Evolutionary conservation across 2,113 vertebrate species (phyloP).

Genomic region (Anthoscopus minutus): DNA sequence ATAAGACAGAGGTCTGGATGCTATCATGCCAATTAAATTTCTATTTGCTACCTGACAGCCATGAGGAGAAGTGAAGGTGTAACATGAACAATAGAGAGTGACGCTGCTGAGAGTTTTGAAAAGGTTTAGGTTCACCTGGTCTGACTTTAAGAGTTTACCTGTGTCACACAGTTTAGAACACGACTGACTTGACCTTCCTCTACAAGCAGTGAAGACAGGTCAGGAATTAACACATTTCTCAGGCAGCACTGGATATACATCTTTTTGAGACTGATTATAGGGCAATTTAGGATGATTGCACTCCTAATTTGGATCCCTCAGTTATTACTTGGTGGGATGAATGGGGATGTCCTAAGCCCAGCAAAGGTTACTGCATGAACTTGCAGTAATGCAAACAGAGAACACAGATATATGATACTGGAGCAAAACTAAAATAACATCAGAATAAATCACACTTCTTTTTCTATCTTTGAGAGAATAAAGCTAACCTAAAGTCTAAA

Average conservation of each 20-base stretch:
- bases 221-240: not conserved
- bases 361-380: not conserved
- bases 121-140: not conserved
- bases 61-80: rapidly evolving
- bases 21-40: not conserved
- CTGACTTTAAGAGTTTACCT: not conserved
- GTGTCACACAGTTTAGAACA: not conserved
- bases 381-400: not conserved
- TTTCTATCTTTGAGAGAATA: not conserved
- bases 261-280: not conserved
- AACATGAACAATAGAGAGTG: not conserved
- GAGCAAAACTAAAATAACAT: not conserved
- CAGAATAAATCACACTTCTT: not conserved
- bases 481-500: not conserved
- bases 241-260: rapidly evolving
- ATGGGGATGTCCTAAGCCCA: not conserved
- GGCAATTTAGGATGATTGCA: not conserved
- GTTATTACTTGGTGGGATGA: not conserved
- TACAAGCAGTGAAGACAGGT: not conserved
- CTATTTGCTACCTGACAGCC: not conserved
- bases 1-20: not conserved
- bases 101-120: not conserved
- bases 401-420: not conserved
- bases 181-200: not conserved
- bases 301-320: not conserved